These are phyloP conservation scores for Drosophila engyochracea DNA, from an alignment of 2,888 invertebrate species.

Conservation along the genomic window DNA sequence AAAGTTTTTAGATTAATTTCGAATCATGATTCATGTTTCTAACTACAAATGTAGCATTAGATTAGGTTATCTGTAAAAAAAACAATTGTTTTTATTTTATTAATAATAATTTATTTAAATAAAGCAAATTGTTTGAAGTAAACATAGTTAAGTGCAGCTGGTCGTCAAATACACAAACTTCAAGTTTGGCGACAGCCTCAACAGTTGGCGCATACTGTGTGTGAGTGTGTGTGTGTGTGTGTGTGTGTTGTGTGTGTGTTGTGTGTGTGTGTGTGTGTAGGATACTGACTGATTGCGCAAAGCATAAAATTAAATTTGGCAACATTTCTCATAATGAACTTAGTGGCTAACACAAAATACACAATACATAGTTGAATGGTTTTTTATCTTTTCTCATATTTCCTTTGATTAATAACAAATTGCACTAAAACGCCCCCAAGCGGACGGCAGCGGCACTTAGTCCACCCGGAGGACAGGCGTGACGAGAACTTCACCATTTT, in stretches of 20 bases:
- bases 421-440: constrained; percentile 56
- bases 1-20: background rate
- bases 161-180: constrained; percentile 21
- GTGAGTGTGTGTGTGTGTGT: constrained; percentile 8
- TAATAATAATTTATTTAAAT: constrained; percentile 76
- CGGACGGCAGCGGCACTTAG: constrained; percentile 28
- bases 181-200: constrained; percentile 47
- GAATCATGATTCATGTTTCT: background rate
- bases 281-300: constrained; percentile 75
- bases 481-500: constrained; percentile 77
- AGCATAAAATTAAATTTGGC: constrained; percentile 82
- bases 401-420: constrained; percentile 67
- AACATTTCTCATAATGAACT: constrained; percentile 81
- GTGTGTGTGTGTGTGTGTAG: constrained; percentile 9
- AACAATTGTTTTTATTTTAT: constrained; percentile 28
- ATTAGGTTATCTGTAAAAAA: background rate
- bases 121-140: constrained; percentile 72
- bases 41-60: background rate
- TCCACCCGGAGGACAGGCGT: constrained; percentile 75
- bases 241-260: background rate
- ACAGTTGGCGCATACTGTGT: constrained; percentile 41
- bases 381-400: constrained; percentile 3
- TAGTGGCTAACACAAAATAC: constrained; percentile 77
- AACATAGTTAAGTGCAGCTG: constrained; percentile 70
- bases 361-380: constrained; percentile 58